Base-by-base conservation (phyloP, 1,140 invertebrate genomes). In the Magallana gigas region DNA sequence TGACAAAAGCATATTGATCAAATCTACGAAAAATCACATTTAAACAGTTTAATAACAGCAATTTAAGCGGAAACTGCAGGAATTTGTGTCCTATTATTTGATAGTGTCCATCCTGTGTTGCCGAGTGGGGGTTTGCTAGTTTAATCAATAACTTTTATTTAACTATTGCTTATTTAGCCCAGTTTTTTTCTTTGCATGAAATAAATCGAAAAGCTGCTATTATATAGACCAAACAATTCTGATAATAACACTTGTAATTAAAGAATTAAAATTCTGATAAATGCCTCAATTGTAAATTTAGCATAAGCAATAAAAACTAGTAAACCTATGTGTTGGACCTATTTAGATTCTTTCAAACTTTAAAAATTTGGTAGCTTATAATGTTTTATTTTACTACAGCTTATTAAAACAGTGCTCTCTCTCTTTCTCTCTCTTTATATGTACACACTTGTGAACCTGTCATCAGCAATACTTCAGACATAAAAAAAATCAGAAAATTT, bases 21-120 rank as follows among this genome's bases (percentile, higher is more conserved):
- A 76, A 76, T 76, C 68, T 76, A 76, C 36, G 68, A 76, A 76
- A 76, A 76, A 76, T 76, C 68, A 76, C 68, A 76, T 76, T 76
- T 76, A 76, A 76, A 76, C 68, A 76, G 68, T 76, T 76, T 76
- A 76, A 76, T 76, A 76, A 76, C 68, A 76, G 68, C 68, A 76
- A 76, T 76, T 76, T 9, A 76, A 76, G 68, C 68, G 68, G 68
- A 76, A 76, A 76, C 68, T 76, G 23, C 68, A 76, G 68, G 68
- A 76, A 76, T 76, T 76, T 76, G 23, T 76, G 68, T 76, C 23
- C 68, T 76, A 76, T 76, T 76, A 76, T 76, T 18, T 76, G 68
- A 76, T 76, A 76, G 8, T 76, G 68, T 76, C 68, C 68, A 76
- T 76, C 68, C 68, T 76, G 68, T 76, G 68, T 76, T 76, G 23